phyloP scores from a whole-genome alignment of 2,888 invertebrate genomes.

The Achlya flavicornis region DNA sequence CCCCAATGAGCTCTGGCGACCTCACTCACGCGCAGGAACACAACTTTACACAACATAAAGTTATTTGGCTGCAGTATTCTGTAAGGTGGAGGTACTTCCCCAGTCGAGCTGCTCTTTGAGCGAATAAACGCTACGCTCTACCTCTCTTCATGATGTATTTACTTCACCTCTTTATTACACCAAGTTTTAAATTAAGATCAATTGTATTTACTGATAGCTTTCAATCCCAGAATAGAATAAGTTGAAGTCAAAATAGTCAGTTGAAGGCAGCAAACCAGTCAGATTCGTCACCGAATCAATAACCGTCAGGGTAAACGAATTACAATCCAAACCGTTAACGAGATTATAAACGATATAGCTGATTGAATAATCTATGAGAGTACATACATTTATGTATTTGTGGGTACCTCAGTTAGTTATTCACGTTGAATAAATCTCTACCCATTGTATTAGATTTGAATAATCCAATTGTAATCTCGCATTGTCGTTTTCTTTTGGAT shows the following conservation, averaged over 20 bases:
- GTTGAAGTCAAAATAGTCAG: not conserved
- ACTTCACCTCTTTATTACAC: too few species aligned
- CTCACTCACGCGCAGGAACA: too few species aligned
- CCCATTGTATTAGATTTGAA: conserved; percentile 62
- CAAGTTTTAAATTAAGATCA: too few species aligned
- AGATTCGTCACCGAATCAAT: conserved; percentile 4
- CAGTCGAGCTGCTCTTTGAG: too few species aligned
- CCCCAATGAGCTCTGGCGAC: too few species aligned
- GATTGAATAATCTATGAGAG: conserved; percentile 17
- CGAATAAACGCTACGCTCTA: too few species aligned
- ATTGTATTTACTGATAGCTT: too few species aligned
- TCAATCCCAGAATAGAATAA: too few species aligned
- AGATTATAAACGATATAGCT: conserved; percentile 22
- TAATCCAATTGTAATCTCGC: conserved; percentile 66
- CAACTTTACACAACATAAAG: too few species aligned
- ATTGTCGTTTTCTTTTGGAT: conserved; percentile 34
- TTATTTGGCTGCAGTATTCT: too few species aligned
- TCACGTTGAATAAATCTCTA: conserved; percentile 49
- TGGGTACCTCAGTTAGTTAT: conserved; percentile 32
- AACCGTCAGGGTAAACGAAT: conserved; percentile 5
- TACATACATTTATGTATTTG: conserved; percentile 9
- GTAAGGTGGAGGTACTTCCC: too few species aligned
- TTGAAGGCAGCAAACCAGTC: not conserved
- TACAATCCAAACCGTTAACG: conserved; percentile 22
- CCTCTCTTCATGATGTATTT: too few species aligned